A percentile compares a stretch with the other conserved stretches of the same genome.
Conservation (phyloP, 2,797 vertebrate genomes). For the Manis javanica region DNA sequence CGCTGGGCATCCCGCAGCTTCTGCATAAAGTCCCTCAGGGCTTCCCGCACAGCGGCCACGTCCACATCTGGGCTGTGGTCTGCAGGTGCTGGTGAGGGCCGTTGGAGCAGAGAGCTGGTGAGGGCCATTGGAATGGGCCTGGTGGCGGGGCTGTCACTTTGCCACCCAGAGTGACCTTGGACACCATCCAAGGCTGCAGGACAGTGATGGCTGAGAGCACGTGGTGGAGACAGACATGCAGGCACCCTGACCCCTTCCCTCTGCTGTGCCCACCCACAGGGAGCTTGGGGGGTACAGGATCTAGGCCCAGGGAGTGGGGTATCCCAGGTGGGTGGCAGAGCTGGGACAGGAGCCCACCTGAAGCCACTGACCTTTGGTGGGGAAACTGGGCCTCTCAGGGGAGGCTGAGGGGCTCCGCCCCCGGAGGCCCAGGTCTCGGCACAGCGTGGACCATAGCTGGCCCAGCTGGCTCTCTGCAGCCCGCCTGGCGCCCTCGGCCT, state of each 20-base stretch:
- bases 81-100: constrained; percentile 60
- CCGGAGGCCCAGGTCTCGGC: constrained; percentile 83
- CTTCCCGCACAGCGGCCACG: constrained; percentile 82
- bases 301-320: fast-evolving
- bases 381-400: constrained; percentile 76
- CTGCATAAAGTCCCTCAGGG: constrained; percentile 86
- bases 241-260: fast-evolving
- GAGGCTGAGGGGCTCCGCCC: constrained; percentile 80
- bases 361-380: constrained; percentile 85
- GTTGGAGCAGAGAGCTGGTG: constrained; percentile 34
- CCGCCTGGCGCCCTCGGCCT: constrained; percentile 73
- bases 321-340: neutral
- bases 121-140: constrained; percentile 12
- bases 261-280: neutral
- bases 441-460: constrained; percentile 85
- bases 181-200: constrained; percentile 48
- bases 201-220: neutral
- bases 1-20: constrained; percentile 87
- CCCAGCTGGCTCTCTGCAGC: constrained; percentile 86
- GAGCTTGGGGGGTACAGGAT: neutral
- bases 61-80: constrained; percentile 83
- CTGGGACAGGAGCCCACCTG: fast-evolving
- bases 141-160: constrained; percentile 39
- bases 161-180: neutral
- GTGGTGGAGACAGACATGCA: fast-evolving